A percentile compares a stretch with the other conserved stretches of the same genome.
These are phyloP conservation scores for Nymphalis c-album DNA, from an alignment of 2,888 invertebrate species.

Conservation along the genomic window DNA sequence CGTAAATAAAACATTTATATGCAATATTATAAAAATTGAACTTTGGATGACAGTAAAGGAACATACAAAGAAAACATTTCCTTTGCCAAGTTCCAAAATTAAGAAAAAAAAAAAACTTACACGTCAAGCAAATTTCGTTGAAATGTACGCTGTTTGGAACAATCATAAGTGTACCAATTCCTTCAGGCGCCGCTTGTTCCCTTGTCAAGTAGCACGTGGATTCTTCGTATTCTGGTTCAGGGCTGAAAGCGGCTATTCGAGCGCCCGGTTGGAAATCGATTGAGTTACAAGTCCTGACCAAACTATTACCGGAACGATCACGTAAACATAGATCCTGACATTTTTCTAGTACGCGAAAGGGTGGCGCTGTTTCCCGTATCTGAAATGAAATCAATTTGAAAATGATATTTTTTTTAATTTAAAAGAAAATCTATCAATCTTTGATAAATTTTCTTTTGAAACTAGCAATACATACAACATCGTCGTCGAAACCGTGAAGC, in stretches of 20 bases:
- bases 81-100: not conserved
- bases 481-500: conserved; percentile 93
- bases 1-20: not conserved
- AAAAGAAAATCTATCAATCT: not conserved
- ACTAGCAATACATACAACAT: conserved; percentile 83
- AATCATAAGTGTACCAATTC: conserved; percentile 92
- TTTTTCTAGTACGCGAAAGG: conserved; percentile 93
- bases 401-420: not conserved
- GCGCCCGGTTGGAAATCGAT: conserved; percentile 96
- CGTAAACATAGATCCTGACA: conserved; percentile 92
- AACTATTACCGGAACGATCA: conserved; percentile 90
- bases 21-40: not conserved
- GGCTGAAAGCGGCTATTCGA: conserved; percentile 90
- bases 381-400: conserved; percentile 46
- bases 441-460: not conserved
- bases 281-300: conserved; percentile 92
- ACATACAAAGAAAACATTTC: not conserved
- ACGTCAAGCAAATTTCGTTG: conserved; percentile 93
- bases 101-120: conserved; percentile 79
- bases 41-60: conserved; percentile 1
- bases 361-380: conserved; percentile 91
- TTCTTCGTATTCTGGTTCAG: conserved; percentile 92
- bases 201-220: conserved; percentile 92
- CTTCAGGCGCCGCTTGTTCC: conserved; percentile 93
- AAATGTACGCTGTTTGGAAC: conserved; percentile 95